Evolutionary conservation across 64 coral and sea anemone species (phyloP).

Genomic region (Montipora capricornis): DNA sequence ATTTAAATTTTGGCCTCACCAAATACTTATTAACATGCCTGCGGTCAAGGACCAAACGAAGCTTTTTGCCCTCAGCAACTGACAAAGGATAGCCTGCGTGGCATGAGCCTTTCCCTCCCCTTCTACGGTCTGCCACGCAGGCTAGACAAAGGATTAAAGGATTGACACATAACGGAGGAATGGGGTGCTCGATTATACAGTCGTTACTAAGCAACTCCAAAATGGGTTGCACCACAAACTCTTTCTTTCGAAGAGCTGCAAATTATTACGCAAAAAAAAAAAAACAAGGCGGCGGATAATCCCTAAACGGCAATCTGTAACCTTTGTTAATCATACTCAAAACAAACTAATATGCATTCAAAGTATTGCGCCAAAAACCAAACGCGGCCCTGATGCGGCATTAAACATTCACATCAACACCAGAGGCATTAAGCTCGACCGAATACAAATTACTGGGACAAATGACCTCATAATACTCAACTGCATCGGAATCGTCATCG

Average conservation of each 20-base stretch:
- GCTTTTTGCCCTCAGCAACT: conserved; percentile 19
- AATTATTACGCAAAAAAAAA: conserved; percentile 1
- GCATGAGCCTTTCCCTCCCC: too few species aligned
- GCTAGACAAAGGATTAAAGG: neutral
- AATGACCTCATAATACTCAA: neutral
- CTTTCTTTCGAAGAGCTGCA: neutral
- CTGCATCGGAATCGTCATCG: neutral
- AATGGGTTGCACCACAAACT: conserved; percentile 59
- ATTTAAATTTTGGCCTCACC: conserved; percentile 7
- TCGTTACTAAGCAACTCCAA: neutral
- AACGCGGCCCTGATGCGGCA: neutral
- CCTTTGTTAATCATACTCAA: conserved; percentile 31
- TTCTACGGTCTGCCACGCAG: too few species aligned
- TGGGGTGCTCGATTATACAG: conserved; percentile 1
- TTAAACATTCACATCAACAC: neutral
- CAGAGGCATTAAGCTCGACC: neutral
- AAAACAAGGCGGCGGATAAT: conserved; percentile 28
- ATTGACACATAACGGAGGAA: conserved; percentile 50
- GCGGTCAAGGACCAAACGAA: neutral
- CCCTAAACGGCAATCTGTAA: neutral
- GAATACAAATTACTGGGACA: neutral
- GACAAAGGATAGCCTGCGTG: conserved; percentile 6
- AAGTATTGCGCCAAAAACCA: conserved; percentile 12
- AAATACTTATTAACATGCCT: neutral
- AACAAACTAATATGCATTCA: conserved; percentile 9